Conservation (phyloP, 2,797 vertebrate species). For the Peromyscus melanophrys region DNA sequence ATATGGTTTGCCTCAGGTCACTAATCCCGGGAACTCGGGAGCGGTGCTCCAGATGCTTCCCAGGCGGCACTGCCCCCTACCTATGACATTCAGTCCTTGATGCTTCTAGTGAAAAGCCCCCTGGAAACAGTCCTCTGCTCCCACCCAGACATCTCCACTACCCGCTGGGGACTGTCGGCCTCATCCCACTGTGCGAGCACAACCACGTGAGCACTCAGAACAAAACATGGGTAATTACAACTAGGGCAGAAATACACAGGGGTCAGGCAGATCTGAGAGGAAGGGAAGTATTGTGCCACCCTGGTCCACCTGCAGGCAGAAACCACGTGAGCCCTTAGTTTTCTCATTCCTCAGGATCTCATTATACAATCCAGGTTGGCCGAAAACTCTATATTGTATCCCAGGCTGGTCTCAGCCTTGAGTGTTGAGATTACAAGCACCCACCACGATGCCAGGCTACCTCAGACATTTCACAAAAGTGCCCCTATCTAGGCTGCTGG, state of each 20-base stretch:
- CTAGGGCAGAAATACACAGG: not conserved
- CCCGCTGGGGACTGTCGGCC: not conserved
- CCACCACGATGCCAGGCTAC: not conserved
- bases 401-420: not conserved
- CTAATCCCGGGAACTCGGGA: not conserved
- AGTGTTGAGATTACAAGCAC: not conserved
- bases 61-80: not conserved
- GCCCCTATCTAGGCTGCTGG: not conserved
- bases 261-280: not conserved
- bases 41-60: not conserved
- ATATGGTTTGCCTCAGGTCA: not conserved
- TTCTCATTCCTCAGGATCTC: not conserved
- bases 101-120: not conserved
- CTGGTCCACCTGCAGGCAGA: not conserved
- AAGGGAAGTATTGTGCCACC: not conserved
- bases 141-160: not conserved
- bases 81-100: not conserved
- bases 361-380: not conserved
- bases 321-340: not conserved
- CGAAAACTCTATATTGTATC: not conserved
- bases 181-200: not conserved
- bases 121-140: not conserved
- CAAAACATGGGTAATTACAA: conserved; percentile 62
- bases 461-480: not conserved
- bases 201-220: not conserved